These are phyloP conservation scores for Eristalis intricaria DNA, from an alignment of 2,888 invertebrate species.

Conservation along the genomic window DNA sequence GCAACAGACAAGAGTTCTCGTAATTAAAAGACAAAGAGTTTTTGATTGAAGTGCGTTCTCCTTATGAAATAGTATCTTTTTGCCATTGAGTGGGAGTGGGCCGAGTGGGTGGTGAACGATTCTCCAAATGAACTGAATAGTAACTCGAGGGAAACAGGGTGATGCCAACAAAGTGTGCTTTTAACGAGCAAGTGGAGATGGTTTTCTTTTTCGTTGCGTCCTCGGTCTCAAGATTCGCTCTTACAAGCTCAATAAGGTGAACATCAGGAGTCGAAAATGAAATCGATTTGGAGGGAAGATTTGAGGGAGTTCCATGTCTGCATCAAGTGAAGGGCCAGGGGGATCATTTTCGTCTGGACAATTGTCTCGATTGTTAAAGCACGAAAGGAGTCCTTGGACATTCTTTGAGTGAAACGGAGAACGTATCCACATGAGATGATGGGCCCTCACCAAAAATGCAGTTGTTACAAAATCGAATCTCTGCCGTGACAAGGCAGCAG, in stretches of 20 bases:
- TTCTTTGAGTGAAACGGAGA: too few species aligned
- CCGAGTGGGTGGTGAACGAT: not conserved
- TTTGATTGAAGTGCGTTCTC: constrained; percentile 23
- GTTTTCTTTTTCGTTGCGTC: not conserved
- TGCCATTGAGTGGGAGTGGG: not conserved
- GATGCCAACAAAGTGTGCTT: not conserved
- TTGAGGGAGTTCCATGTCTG: not conserved
- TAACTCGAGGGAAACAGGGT: not conserved
- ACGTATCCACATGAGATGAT: too few species aligned
- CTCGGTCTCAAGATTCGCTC: not conserved
- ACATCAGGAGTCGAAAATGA: not conserved
- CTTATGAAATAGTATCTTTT: not conserved
- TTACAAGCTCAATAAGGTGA: not conserved
- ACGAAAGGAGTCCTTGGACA: too few species aligned
- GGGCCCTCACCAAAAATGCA: too few species aligned
- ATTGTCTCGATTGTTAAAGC: too few species aligned
- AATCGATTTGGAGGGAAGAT: not conserved
- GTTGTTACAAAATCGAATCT: too few species aligned
- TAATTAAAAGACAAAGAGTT: constrained; percentile 32
- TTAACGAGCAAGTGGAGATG: not conserved
- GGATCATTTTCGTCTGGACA: too few species aligned
- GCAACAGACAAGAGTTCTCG: not conserved
- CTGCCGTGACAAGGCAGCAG: too few species aligned
- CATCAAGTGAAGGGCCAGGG: not conserved
- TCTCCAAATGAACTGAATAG: too few species aligned